phyloP scores from a whole-genome alignment of 1,140 invertebrate species.

The Hormaphis cornu region DNA sequence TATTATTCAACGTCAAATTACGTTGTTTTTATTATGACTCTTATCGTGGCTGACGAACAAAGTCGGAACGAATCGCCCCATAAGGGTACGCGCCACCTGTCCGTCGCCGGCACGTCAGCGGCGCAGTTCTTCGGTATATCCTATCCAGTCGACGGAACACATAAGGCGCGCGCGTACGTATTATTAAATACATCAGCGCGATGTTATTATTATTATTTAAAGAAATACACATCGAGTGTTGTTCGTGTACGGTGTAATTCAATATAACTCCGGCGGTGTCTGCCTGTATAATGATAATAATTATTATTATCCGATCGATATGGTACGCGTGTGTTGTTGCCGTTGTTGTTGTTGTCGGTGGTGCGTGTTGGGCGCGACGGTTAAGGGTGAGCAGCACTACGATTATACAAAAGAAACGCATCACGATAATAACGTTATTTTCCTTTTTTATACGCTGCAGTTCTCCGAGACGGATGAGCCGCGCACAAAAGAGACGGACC shows the following conservation, averaged over 20 bases:
- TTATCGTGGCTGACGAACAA: neutral
- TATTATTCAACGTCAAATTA: neutral
- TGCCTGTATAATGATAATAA: too few species aligned
- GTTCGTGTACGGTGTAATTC: neutral
- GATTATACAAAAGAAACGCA: neutral
- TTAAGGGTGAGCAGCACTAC: neutral
- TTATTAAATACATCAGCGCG: neutral
- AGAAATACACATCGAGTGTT: neutral
- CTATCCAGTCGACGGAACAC: neutral
- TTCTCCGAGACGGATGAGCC: too few species aligned
- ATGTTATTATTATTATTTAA: too few species aligned
- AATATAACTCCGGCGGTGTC: too few species aligned
- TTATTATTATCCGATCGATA: conserved; percentile 26
- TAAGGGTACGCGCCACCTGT: conserved; percentile 27
- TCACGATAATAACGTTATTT: neutral
- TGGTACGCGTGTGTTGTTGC: neutral
- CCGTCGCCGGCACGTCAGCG: neutral
- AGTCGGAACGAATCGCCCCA: conserved; percentile 16
- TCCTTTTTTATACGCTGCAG: neutral
- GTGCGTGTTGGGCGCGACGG: too few species aligned
- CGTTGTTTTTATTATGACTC: neutral
- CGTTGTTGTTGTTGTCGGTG: too few species aligned
- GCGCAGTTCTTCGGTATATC: neutral
- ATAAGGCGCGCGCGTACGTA: neutral
- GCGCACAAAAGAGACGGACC: too few species aligned